These are phyloP conservation scores for Mormyrus proboscirostris DNA, from an alignment of 2,797 vertebrate genomes.

Conservation along the genomic window DNA sequence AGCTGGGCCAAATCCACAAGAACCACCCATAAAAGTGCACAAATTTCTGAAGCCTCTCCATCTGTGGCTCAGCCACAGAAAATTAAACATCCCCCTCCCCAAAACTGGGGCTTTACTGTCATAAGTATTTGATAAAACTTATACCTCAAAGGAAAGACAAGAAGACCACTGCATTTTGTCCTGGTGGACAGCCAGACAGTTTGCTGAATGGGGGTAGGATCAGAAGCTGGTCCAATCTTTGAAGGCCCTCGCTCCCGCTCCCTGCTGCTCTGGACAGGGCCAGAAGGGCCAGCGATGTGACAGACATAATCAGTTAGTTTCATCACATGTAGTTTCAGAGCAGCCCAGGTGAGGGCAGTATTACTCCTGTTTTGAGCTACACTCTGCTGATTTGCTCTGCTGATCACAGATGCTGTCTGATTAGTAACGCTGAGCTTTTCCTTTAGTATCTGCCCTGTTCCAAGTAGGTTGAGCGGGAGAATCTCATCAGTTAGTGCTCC, in stretches of 20 bases:
- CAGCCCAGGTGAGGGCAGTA: constrained; percentile 27
- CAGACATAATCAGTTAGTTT: constrained; percentile 35
- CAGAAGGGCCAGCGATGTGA: neutral
- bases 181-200: neutral
- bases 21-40: constrained; percentile 49
- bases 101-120: neutral
- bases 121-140: neutral
- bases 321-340: constrained; percentile 56
- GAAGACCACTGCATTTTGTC: neutral
- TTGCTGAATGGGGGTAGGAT: neutral
- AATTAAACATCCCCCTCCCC: neutral
- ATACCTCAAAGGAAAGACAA: neutral
- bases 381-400: neutral
- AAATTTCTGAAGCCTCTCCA: constrained; percentile 37
- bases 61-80: neutral
- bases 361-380: constrained; percentile 28
- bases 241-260: neutral
- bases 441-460: neutral
- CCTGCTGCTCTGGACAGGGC: neutral
- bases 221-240: neutral
- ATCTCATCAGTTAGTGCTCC: neutral
- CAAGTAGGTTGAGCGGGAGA: neutral
- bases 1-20: constrained; percentile 45
- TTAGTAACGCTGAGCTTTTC: neutral
- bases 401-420: neutral